A percentile compares a stretch with the other conserved stretches of the same genome.
phyloP scores from a whole-genome alignment of 37 sponge, comb jelly and placozoan genomes.

The Chondrosia reniformis region DNA sequence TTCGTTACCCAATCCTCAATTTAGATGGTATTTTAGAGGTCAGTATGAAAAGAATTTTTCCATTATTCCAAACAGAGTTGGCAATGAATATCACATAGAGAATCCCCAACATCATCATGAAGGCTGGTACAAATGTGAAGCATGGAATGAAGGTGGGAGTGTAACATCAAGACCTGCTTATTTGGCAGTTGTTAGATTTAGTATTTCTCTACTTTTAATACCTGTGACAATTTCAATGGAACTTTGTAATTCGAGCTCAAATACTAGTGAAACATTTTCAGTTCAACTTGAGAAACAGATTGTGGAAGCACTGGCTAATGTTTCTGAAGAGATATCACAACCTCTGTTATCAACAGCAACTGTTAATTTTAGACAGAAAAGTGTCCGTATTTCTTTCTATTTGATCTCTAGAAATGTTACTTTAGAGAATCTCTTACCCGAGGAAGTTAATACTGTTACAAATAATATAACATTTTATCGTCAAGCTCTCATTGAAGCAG shows the following conservation, averaged over 20 bases:
- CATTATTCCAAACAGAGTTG: neutral
- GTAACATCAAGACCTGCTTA: neutral
- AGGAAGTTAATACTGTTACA: no score
- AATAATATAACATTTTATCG: neutral
- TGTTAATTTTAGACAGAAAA: neutral
- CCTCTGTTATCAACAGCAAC: neutral
- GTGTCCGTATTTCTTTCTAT: neutral
- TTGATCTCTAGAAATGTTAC: neutral
- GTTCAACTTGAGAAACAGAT: no score
- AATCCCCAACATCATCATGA: neutral
- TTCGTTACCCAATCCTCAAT: conserved; percentile 4
- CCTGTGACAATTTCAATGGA: neutral
- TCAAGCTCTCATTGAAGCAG: neutral
- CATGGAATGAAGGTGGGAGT: neutral
- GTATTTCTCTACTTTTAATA: neutral
- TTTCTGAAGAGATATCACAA: neutral
- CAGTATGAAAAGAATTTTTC: neutral
- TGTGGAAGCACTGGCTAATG: neutral
- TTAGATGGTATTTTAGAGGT: conserved; percentile 6
- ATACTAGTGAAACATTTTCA: neutral
- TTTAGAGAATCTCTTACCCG: no score
- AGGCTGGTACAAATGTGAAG: conserved; percentile 15
- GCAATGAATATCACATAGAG: neutral
- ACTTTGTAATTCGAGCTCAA: neutral
- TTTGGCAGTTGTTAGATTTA: neutral